phyloP scores from a whole-genome alignment of 1,140 invertebrate genomes.

The Orius laevigatus region DNA sequence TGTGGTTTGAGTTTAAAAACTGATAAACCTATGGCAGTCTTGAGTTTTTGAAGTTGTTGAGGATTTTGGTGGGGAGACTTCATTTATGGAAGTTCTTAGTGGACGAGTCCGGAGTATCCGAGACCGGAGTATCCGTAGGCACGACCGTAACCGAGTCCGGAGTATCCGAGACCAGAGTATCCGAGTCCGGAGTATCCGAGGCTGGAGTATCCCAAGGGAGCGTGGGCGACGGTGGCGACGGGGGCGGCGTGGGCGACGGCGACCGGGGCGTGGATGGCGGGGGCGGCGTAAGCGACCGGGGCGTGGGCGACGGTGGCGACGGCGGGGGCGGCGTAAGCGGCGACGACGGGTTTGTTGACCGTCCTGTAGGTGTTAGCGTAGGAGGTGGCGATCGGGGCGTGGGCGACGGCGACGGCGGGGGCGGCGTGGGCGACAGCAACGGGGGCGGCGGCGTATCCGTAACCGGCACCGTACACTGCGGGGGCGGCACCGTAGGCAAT shows the following conservation, averaged over 20 bases:
- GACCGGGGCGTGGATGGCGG: conserved; percentile 14
- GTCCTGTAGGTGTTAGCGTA: conserved; percentile 16
- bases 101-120: neutral
- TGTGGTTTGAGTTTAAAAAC: too few species aligned
- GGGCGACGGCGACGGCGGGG: neutral
- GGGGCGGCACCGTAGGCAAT: neutral
- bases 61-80: neutral
- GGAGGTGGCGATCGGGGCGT: conserved; percentile 1
- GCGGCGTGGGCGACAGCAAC: too few species aligned
- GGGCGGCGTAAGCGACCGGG: conserved; percentile 8
- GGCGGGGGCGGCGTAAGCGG: conserved; percentile 20
- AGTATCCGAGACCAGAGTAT: too few species aligned
- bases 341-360: conserved; percentile 14
- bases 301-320: conserved; percentile 14
- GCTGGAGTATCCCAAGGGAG: neutral
- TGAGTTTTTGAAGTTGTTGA: too few species aligned
- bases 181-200: neutral
- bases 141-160: too few species aligned
- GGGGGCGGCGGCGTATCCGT: neutral
- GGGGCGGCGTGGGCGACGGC: conserved; percentile 9
- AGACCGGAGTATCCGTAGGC: neutral
- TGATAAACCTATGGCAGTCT: too few species aligned
- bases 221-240: neutral
- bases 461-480: too few species aligned
- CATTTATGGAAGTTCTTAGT: neutral